These are phyloP conservation scores for Phoxinus dragarum DNA, from an alignment of 2,797 vertebrate genomes.

Conservation along the genomic window DNA sequence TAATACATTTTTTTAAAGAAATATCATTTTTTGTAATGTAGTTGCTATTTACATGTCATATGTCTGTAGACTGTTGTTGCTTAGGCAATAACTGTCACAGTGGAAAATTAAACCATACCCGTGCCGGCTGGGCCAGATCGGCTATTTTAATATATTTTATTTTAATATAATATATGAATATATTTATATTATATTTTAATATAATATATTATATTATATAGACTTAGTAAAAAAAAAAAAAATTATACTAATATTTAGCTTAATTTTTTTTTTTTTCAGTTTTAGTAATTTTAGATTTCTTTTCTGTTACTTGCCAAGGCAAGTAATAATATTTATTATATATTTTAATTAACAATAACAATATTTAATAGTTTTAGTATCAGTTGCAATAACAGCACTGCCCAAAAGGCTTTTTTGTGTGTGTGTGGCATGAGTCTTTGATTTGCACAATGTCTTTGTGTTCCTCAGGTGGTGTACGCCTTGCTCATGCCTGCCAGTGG, in stretches of 20 bases:
- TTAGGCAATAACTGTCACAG: too few relatives aligned
- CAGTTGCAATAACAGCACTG: not conserved
- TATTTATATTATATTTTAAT: too few relatives aligned
- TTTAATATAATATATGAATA: too few relatives aligned
- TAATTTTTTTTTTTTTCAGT: not conserved
- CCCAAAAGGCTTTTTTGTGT: not conserved
- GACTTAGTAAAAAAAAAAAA: too few relatives aligned
- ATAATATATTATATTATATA: too few relatives aligned
- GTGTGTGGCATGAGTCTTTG: not conserved
- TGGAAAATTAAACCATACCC: too few relatives aligned
- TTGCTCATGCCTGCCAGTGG: slow-evolving; percentile 99
- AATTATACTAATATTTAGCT: not conserved
- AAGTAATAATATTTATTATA: not conserved
- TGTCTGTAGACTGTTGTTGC: too few relatives aligned
- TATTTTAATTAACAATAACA: not conserved
- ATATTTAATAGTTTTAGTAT: not conserved
- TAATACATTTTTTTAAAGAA: too few relatives aligned
- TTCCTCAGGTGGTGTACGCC: slow-evolving; percentile 93
- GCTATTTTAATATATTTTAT: too few relatives aligned
- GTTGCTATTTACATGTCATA: too few relatives aligned
- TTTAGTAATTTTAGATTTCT: not conserved
- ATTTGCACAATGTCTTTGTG: not conserved
- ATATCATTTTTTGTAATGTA: too few relatives aligned
- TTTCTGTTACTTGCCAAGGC: not conserved
- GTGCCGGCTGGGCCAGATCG: too few relatives aligned